Percentiles rank a stretch among this genome's conserved stretches.
Conservation (phyloP, 2,888 invertebrate genomes). For the Nebria brevicollis region DNA sequence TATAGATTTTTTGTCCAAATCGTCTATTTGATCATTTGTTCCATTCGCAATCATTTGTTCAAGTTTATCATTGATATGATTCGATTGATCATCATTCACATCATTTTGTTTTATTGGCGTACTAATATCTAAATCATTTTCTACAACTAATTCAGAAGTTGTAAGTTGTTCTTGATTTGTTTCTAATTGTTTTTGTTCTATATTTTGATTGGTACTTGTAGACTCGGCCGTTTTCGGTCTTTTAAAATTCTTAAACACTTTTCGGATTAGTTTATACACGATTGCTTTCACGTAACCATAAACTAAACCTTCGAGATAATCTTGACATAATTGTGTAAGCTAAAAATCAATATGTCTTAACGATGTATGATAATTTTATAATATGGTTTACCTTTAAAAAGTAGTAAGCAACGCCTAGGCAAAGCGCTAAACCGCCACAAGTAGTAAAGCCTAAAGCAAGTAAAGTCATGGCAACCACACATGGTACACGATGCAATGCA, state of each 20-base stretch:
- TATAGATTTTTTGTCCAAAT: conserved; percentile 15
- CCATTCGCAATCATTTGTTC: conserved; percentile 35
- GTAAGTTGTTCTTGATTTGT: conserved; percentile 47
- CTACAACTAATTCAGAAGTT: too few species aligned
- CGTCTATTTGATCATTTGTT: conserved; percentile 17
- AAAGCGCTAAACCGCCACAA: conserved; percentile 79
- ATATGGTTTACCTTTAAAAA: conserved; percentile 69
- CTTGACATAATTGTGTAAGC: conserved; percentile 80
- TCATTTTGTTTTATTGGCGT: conserved; percentile 22
- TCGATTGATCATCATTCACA: conserved; percentile 9
- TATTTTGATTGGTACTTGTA: conserved; percentile 51
- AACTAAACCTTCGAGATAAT: conserved; percentile 74
- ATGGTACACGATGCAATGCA: conserved; percentile 75
- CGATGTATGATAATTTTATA: too few species aligned
- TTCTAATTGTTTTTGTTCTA: conserved; percentile 38
- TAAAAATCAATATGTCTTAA: conserved; percentile 59
- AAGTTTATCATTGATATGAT: conserved; percentile 11
- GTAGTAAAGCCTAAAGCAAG: conserved; percentile 73
- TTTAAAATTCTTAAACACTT: conserved; percentile 56
- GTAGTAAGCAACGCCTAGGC: conserved; percentile 74
- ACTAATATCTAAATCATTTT: background rate
- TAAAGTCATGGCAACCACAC: conserved; percentile 72
- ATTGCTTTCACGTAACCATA: conserved; percentile 63
- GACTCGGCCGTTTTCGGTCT: conserved; percentile 54
- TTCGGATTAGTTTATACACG: conserved; percentile 50